Base-by-base conservation (phyloP, 2,888 invertebrate genomes). In the Oxytorus armatus region DNA sequence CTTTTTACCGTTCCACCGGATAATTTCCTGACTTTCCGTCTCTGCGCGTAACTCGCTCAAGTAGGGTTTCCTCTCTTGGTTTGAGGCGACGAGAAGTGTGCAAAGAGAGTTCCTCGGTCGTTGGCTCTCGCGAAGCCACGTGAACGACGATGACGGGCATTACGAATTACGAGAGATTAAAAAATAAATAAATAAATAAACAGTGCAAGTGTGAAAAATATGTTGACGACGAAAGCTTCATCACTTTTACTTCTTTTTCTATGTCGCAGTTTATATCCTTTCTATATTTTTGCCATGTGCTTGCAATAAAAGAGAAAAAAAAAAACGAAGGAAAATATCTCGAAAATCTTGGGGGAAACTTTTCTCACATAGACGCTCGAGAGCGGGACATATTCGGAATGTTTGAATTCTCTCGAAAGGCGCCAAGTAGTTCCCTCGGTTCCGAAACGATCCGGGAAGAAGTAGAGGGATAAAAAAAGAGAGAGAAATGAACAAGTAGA, bases 111-210 rank as follows among this genome's bases (percentile, higher is more conserved):
- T 59, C 10, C n/a, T 29, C 80, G 80, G 77, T 81, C 80, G 69
- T 73, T 73, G 77, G 65, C 72, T 66, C 76, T 33, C 53, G 68
- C 69, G 80, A 81, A 81, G 77, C 80, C 80, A 76, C 77, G 49
- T 57, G 63, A 69, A 21, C 70, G 66, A 51, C 69, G 49, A 66
- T 70, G 33, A 42, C 76, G 69, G 16, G 16, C 44, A 65, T 49
- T 59, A 75, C 33, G 75, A 65, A 63, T 69, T 49, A 69, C 61
- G 18, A 7, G 4, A 18, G 61, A 77, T 53, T 61, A 18, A 39
- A 59, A 44, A 57, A 57, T 14, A 66, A 23, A 53, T 18, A 36
- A 47, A 21, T 21, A 36, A 16, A 42, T 3, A 69, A 36, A 47
- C 10, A n/a, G 36, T 29, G 18, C 14, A n/a, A 44, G 16, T 8